phyloP scores from a whole-genome alignment of 2,113 vertebrate genomes.

The Taurulus bubalis region DNA sequence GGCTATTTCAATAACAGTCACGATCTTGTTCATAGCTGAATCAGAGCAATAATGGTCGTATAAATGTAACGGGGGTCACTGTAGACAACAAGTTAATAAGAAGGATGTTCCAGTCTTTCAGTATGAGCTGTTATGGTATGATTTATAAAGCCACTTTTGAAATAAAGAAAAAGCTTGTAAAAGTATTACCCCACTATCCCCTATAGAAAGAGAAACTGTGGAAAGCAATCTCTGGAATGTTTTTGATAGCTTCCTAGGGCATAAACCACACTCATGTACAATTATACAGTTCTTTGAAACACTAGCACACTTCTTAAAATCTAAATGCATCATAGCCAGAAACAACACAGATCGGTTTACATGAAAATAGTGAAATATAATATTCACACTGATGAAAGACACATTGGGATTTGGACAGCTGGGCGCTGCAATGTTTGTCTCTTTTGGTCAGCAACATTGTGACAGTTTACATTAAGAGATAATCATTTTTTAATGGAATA shows the following conservation, averaged over 20 bases:
- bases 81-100: slow-evolving; percentile 8
- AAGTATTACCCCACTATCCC: background rate
- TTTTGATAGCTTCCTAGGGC: slow-evolving; percentile 52
- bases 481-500: slow-evolving; percentile 15
- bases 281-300: slow-evolving; percentile 20
- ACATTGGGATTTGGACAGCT: slow-evolving; percentile 21
- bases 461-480: slow-evolving; percentile 21
- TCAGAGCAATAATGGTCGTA: background rate
- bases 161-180: background rate
- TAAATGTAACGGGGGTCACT: slow-evolving; percentile 14
- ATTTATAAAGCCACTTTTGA: slow-evolving; percentile 15
- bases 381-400: slow-evolving; percentile 37
- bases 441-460: slow-evolving; percentile 1
- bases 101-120: background rate
- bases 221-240: slow-evolving; percentile 53
- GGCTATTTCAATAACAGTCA: slow-evolving; percentile 19
- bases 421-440: background rate
- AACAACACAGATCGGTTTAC: slow-evolving; percentile 46
- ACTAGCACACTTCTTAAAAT: slow-evolving; percentile 36
- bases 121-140: background rate
- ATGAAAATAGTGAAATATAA: slow-evolving; percentile 26
- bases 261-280: slow-evolving; percentile 45
- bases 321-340: slow-evolving; percentile 48
- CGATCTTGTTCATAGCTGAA: background rate
- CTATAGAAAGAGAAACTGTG: slow-evolving; percentile 33